Base-by-base conservation (phyloP, 2,113 vertebrate species). In the Syngnathus scovelli region DNA sequence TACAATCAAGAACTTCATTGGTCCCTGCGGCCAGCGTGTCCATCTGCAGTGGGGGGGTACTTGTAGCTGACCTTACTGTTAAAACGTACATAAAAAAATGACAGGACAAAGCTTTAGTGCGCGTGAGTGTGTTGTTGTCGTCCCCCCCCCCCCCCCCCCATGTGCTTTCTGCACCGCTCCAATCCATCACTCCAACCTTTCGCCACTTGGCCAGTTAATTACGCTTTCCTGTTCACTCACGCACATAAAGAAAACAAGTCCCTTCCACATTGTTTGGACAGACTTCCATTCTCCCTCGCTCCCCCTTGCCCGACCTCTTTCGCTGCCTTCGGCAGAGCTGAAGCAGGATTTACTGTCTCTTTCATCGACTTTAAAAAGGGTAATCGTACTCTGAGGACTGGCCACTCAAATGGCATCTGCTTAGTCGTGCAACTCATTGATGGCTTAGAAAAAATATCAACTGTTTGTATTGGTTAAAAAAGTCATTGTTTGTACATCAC, bases 161-260 rank as follows among this genome's bases (percentile, higher is more conserved):
- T 71, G 71, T 75, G 68, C 71, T 78, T 59, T 82, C 81, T 70
- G 75, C 76, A 83, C 74, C 75, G 72, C 85, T 77, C 77, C 76
- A 80, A 88, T 89, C 84, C 83, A 88, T 91, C 90, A 87, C 70
- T 85, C 70, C 66, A 65, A 67, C 70, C 81, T 85, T 80, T 87
- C 78, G 59, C 87, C 87, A 88, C 80, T 85, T 76, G 79, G 77
- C 76, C 78, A 87, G 75, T 87, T 89, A 90, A 89, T 90, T 86
- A 83, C 81, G 86, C 84, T 86, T 89, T 89, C 86, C 84, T 89
- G 86, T 81, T 87, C 82, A 78, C 81, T 87, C 76, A 76, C 68
- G 70, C 79, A 85, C 79, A 87, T 75, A 84, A 86, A 86, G 86
- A 88, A 90, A 91, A 88, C 86, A 89, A 87, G 84, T 59, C 80